These are phyloP conservation scores for Melipona bicolor DNA, from an alignment of 2,888 invertebrate species.

Conservation along the genomic window DNA sequence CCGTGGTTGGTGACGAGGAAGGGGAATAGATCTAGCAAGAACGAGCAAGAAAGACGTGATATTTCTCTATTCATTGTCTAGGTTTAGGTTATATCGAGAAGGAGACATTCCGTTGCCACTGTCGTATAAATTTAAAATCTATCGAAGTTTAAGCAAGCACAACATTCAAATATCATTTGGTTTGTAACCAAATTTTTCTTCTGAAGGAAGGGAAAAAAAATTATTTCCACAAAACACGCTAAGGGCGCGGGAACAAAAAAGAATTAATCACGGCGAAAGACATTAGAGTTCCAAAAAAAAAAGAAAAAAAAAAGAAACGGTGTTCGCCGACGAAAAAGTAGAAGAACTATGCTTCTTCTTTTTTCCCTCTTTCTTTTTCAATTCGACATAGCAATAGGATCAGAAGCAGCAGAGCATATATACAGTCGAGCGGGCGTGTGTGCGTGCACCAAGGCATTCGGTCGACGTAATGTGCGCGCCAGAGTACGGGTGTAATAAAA, in stretches of 20 bases:
- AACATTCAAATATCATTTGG: background rate
- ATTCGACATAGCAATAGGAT: slow-evolving; percentile 65
- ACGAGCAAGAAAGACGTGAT: background rate
- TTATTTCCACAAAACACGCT: slow-evolving; percentile 23
- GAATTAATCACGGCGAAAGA: slow-evolving; percentile 56
- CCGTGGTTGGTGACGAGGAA: background rate
- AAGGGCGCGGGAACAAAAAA: slow-evolving; percentile 16
- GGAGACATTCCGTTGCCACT: background rate
- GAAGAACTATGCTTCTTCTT: slow-evolving; percentile 19
- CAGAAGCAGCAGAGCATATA: slow-evolving; percentile 34
- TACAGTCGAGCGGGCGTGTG: slow-evolving; percentile 20
- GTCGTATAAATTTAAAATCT: background rate
- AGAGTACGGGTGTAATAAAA: slow-evolving; percentile 76
- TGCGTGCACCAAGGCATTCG: slow-evolving; percentile 37
- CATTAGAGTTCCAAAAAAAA: slow-evolving; percentile 28
- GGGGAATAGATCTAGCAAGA: background rate
- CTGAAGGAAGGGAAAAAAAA: slow-evolving; percentile 6
- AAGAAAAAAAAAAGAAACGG: slow-evolving; percentile 21
- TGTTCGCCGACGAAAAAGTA: slow-evolving; percentile 25
- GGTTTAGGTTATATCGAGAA: background rate
- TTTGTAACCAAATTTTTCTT: background rate
- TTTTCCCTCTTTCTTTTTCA: slow-evolving; percentile 46
- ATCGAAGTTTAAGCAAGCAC: background rate
- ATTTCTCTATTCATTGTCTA: background rate
- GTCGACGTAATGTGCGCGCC: slow-evolving; percentile 42